These are phyloP conservation scores for Montipora efflorescens DNA, from an alignment of 64 coral and sea anemone species.

Conservation along the genomic window DNA sequence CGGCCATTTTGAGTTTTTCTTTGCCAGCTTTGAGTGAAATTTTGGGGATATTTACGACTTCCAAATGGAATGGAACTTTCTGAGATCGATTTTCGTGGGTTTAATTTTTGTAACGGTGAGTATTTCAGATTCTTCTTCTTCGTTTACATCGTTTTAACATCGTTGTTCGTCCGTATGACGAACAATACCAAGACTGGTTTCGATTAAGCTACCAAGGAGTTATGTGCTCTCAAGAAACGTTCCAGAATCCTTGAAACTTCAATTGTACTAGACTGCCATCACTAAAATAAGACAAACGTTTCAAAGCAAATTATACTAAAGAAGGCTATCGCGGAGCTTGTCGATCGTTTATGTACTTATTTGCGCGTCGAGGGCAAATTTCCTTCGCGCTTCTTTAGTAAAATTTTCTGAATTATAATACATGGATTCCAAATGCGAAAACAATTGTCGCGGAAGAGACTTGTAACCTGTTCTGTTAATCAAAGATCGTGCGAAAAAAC, in stretches of 20 bases:
- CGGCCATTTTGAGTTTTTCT: conserved; percentile 42
- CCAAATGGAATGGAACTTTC: conserved; percentile 10
- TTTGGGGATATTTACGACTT: conserved; percentile 12
- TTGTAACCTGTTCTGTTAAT: background rate
- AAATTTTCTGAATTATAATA: no score
- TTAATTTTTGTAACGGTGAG: background rate
- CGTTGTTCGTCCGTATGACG: background rate
- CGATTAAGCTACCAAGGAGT: background rate
- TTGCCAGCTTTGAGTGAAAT: conserved; percentile 15
- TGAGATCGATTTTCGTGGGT: conserved; percentile 17
- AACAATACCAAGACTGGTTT: background rate
- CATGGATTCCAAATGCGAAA: background rate
- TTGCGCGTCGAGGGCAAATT: no score
- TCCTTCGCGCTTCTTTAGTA: no score
- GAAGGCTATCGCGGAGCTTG: no score
- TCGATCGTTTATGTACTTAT: no score
- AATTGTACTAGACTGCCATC: no score
- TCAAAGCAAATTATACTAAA: no score
- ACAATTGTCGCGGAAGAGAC: background rate
- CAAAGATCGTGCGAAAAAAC: background rate
- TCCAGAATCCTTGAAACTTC: background rate
- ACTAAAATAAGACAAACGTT: no score
- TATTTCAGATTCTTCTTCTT: background rate
- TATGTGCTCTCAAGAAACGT: background rate
- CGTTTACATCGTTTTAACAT: background rate